Conservation (phyloP, 2,888 invertebrate genomes). For the Ommatoiulus sabulosus region DNA sequence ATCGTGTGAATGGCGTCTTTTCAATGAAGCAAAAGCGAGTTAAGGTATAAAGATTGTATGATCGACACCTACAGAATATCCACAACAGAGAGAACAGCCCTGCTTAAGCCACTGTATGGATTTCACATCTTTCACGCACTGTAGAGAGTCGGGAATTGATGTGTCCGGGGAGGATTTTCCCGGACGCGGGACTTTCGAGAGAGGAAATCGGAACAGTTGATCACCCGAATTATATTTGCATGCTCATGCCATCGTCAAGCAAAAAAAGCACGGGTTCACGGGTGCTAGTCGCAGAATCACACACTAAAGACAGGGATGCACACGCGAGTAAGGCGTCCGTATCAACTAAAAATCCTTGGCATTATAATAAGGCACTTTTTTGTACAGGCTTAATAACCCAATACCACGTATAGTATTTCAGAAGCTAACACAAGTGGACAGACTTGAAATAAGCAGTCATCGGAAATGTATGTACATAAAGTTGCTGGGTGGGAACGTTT, state of each 20-base stretch:
- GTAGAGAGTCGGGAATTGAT: no score
- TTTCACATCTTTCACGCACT: no score
- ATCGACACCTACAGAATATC: neutral
- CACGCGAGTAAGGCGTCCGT: neutral
- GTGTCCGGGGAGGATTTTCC: no score
- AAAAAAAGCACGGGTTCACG: neutral
- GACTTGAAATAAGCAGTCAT: no score
- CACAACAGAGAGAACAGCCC: no score
- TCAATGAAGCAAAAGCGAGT: neutral
- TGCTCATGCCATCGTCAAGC: neutral
- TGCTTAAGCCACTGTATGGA: no score
- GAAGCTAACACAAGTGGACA: neutral
- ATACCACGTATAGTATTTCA: neutral
- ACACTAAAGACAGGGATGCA: neutral
- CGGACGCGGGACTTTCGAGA: neutral
- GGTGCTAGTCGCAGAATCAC: neutral
- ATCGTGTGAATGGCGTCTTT: neutral
- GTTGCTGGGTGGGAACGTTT: no score
- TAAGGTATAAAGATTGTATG: no score
- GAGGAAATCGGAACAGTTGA: no score
- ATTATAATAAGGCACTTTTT: constrained; percentile 22
- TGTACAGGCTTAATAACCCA: constrained; percentile 9
- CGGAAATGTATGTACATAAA: no score
- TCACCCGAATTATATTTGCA: neutral
- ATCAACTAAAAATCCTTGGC: neutral